A percentile compares a stretch with the other conserved stretches of the same genome.
Conservation (phyloP, 1,140 invertebrate species). For the Gryon sp. region DNA sequence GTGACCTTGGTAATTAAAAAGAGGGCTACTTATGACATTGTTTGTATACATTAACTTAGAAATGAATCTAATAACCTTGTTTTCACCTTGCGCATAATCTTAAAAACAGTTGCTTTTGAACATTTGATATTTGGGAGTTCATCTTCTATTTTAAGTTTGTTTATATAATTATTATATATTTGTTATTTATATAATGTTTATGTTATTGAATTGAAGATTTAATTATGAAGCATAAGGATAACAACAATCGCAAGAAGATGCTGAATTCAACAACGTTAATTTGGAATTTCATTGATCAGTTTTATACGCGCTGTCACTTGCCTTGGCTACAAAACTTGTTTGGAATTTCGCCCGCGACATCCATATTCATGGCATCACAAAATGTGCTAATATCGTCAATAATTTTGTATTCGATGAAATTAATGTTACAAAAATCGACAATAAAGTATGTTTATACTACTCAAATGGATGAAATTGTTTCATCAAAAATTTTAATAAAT, state of each 20-base stretch:
- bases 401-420: background rate
- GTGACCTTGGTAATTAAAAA: constrained; percentile 23
- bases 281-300: constrained; percentile 8
- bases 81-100: constrained; percentile 48
- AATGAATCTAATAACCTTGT: constrained; percentile 50
- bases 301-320: constrained; percentile 14
- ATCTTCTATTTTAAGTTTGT: too few relatives aligned
- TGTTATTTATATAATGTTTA: too few relatives aligned
- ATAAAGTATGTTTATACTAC: too few relatives aligned
- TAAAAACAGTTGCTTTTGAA: too few relatives aligned
- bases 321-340: constrained; percentile 43
- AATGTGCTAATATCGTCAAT: constrained; percentile 32
- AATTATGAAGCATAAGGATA: too few relatives aligned
- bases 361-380: constrained; percentile 49
- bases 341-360: constrained; percentile 38
- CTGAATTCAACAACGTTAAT: background rate
- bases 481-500: too few relatives aligned
- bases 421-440: too few relatives aligned
- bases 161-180: too few relatives aligned
- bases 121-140: too few relatives aligned
- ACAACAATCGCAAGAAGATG: too few relatives aligned
- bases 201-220: too few relatives aligned
- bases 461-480: too few relatives aligned
- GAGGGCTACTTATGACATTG: constrained; percentile 2
- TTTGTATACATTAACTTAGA: constrained; percentile 41